Evolutionary conservation across 2,888 invertebrate genomes (phyloP), one percentile per base, ranked within the genome.

Genomic region (Sesia bembeciformis): DNA sequence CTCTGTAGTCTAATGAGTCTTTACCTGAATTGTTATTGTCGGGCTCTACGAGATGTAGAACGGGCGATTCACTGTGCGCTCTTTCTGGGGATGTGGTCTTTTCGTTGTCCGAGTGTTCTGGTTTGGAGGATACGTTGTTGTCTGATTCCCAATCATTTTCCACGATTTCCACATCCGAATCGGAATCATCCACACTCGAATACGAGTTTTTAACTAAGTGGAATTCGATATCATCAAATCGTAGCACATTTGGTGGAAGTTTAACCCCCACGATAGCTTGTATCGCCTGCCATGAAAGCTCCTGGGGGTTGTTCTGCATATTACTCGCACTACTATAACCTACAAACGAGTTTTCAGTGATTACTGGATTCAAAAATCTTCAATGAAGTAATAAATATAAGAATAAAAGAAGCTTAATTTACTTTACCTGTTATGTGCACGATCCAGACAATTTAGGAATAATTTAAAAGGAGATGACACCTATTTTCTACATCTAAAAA

Each of bases 251-350:
- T 59, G 88, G 72, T 67, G 90, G 90, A 68, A 90, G 85, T 79
- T 90, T 90, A 77, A 90, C 90, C 81, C 90, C 90, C 70, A 90
- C 89, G 66, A 90, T 90, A 83, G 87, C 81, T 78, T 90, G 89
- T 76, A 90, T 90, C 78, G 90, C 90, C 81, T 90, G 89, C 90
- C 90, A 90, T 86, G 90, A 90, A 84, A 90, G 90, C 87, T 90
- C 87, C 83, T 90, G 90, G 86, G 90, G 90, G 89, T 90, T 89
- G 87, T 85, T 89, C 89, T 90, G 90, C 90, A 90, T 90, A 87
- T 86, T 89, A 87, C 80, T 85, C 83, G 89, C 78, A 89, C 23
- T 87, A 90, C 76, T 87, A 78, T 90, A 90, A 90, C 90, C 90
- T 90, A 90, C 78, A 90, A 90, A 90, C 76, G 84, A 85, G 79